These are phyloP conservation scores for Peromyscus nudipes DNA, from an alignment of 2,797 vertebrate genomes.

Conservation along the genomic window DNA sequence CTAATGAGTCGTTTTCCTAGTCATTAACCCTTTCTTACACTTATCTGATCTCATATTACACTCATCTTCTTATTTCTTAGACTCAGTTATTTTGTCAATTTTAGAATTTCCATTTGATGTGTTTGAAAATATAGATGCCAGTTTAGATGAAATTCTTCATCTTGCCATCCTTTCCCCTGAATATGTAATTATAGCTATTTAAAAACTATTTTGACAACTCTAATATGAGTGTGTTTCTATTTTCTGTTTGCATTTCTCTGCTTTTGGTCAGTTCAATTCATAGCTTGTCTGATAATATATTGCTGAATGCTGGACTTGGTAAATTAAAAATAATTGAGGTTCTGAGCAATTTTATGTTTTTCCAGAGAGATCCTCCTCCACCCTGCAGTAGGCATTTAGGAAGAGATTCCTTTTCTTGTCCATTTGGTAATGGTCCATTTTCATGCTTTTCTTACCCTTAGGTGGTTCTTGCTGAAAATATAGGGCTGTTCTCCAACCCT, in stretches of 20 bases:
- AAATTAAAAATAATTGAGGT: background rate
- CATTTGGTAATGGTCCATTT: background rate
- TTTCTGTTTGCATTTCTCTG: background rate
- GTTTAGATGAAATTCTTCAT: constrained; percentile 10
- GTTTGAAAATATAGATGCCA: constrained; percentile 34
- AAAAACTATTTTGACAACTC: background rate
- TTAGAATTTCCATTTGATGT: constrained; percentile 36
- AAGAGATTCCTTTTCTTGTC: background rate
- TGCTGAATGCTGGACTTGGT: background rate
- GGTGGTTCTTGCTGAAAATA: background rate
- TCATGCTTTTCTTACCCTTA: background rate
- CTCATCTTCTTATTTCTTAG: constrained; percentile 26
- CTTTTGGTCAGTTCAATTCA: constrained; percentile 45
- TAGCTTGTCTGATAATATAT: background rate
- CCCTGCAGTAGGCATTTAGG: background rate
- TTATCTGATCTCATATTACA: background rate
- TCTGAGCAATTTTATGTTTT: constrained; percentile 37
- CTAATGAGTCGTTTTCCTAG: background rate
- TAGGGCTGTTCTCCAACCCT: background rate
- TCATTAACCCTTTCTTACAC: background rate
- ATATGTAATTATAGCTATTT: background rate
- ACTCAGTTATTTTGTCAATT: constrained; percentile 2
- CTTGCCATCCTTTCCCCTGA: background rate
- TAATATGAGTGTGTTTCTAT: background rate
- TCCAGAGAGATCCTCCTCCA: background rate